These are phyloP conservation scores for Cyprinella venusta DNA, from an alignment of 2,797 vertebrate genomes.

Conservation along the genomic window DNA sequence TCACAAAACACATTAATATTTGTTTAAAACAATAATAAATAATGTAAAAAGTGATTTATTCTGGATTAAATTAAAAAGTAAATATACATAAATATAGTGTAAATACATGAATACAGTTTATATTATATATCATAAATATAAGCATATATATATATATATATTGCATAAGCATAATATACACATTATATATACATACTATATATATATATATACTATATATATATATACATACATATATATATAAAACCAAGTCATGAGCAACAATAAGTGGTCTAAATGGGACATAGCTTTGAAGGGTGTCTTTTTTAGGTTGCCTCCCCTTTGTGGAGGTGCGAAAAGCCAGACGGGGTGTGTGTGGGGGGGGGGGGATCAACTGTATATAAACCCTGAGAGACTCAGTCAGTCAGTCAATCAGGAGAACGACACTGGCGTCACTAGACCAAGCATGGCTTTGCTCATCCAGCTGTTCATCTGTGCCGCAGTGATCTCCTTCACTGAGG, in stretches of 20 bases:
- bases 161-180: no score
- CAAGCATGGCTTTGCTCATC: conserved; percentile 59
- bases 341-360: conserved; percentile 20
- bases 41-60: neutral
- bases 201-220: no score
- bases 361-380: conserved; percentile 45
- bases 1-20: neutral
- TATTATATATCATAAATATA: neutral
- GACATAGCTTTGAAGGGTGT: conserved; percentile 70
- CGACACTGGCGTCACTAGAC: conserved; percentile 30
- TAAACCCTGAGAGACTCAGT: conserved; percentile 48
- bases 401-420: conserved; percentile 53
- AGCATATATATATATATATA: no score
- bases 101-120: neutral
- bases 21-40: neutral
- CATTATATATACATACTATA: no score
- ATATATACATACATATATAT: no score
- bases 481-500: conserved; percentile 36
- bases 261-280: conserved; percentile 64
- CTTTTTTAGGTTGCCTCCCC: conserved; percentile 62
- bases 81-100: neutral
- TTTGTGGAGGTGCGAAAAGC: conserved; percentile 62
- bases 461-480: conserved; percentile 63
- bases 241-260: conserved; percentile 62
- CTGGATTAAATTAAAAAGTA: neutral